A percentile compares a stretch with the other conserved stretches of the same genome.
phyloP scores from a whole-genome alignment of 2,888 invertebrate species.

The Epistrophe grossulariae region DNA sequence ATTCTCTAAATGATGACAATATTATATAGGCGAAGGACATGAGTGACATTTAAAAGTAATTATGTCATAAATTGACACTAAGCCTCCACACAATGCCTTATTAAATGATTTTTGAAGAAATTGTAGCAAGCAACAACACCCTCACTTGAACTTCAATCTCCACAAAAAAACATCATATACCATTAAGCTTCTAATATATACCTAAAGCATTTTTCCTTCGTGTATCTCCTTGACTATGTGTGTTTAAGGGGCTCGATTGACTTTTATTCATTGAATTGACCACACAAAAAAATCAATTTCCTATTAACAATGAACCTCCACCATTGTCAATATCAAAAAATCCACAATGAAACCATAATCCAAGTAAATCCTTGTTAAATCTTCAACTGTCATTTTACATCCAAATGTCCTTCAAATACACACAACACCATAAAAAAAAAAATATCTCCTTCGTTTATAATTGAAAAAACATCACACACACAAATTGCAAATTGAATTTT shows the following conservation, averaged over 20 bases:
- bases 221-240: background rate
- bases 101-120: no score
- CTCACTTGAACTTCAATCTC: no score
- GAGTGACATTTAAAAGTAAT: no score
- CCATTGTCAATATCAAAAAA: constrained; percentile 1
- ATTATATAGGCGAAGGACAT: no score
- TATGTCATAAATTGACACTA: no score
- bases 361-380: constrained; percentile 22
- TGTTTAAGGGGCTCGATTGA: background rate
- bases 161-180: no score
- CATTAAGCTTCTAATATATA: no score
- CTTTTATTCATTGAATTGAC: constrained; percentile 1
- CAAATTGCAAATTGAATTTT: constrained; percentile 30
- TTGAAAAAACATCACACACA: background rate
- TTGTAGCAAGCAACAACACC: no score
- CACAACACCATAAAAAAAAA: background rate
- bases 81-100: no score
- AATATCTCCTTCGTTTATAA: background rate
- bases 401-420: constrained; percentile 17
- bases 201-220: background rate
- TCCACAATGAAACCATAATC: constrained; percentile 1
- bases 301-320: background rate
- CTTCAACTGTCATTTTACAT: constrained; percentile 28
- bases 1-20: no score
- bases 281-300: constrained; percentile 20